Evolutionary conservation across 2,888 invertebrate genomes (phyloP).

Genomic region (Copidosoma aretas): DNA sequence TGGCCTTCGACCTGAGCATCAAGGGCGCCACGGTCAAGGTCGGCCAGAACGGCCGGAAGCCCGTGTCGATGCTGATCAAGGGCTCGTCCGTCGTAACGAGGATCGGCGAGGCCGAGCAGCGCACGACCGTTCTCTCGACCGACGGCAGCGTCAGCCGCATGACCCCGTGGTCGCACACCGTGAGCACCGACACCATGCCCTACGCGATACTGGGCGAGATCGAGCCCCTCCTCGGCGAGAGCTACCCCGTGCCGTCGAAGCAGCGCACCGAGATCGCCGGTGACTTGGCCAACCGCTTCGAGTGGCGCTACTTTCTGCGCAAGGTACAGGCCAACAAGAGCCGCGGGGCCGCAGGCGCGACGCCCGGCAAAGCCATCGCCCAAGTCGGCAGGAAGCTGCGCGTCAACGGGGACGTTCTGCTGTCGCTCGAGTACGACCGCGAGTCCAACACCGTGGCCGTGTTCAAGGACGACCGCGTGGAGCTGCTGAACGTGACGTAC

Average conservation of each 20-base stretch:
- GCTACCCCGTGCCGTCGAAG: constrained; percentile 89
- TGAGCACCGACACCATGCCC: constrained; percentile 89
- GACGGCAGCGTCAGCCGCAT: constrained; percentile 84
- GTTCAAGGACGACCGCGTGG: constrained; percentile 86
- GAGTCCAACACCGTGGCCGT: constrained; percentile 86
- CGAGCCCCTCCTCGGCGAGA: constrained; percentile 86
- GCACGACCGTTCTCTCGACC: constrained; percentile 75
- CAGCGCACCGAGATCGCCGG: constrained; percentile 89
- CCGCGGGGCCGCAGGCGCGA: constrained; percentile 54
- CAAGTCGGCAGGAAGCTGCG: constrained; percentile 85
- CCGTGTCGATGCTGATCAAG: constrained; percentile 85
- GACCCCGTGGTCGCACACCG: constrained; percentile 85
- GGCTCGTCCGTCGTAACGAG: constrained; percentile 84
- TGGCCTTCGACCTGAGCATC: constrained; percentile 87
- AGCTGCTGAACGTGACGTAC: constrained; percentile 85
- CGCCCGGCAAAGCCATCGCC: constrained; percentile 71
- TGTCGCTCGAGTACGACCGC: constrained; percentile 90
- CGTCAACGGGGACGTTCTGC: constrained; percentile 89
- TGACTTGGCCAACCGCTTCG: constrained; percentile 89
- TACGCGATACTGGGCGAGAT: constrained; percentile 89
- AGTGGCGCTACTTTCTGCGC: constrained; percentile 92
- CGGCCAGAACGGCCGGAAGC: constrained; percentile 81
- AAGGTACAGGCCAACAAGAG: constrained; percentile 69
- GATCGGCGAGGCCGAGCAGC: constrained; percentile 82
- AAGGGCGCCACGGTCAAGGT: constrained; percentile 90